A percentile compares a stretch with the other conserved stretches of the same genome.
Evolutionary conservation across 2,113 vertebrate species (phyloP).

Genomic region (Scomber scombrus): DNA sequence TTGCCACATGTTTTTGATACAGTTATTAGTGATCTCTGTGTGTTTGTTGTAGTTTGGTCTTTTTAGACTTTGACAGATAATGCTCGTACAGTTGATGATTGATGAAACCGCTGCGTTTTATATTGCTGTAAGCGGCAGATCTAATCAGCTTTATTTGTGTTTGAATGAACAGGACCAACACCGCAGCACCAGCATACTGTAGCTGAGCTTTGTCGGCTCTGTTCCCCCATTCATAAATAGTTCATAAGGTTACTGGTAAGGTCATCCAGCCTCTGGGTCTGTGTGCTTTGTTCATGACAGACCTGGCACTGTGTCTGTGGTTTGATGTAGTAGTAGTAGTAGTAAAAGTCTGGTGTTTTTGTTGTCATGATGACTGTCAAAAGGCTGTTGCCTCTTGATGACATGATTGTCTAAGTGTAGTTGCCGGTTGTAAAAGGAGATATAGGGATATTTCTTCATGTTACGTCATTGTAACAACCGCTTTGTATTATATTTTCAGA

Average conservation of each 20-base stretch:
- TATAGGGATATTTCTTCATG: neutral
- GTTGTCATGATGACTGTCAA: neutral
- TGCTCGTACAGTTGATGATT: neutral
- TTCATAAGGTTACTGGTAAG: conserved; percentile 43
- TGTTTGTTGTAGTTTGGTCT: neutral
- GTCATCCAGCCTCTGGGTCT: conserved; percentile 19
- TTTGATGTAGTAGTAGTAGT: conserved; percentile 21
- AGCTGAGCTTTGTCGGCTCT: conserved; percentile 20
- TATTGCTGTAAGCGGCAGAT: too few species aligned
- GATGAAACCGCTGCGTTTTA: neutral
- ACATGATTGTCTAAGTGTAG: neutral
- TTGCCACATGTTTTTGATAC: neutral
- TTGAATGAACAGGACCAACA: neutral
- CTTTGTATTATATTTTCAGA: neutral
- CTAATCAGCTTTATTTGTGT: neutral
- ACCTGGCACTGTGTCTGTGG: conserved; percentile 18
- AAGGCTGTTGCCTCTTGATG: neutral
- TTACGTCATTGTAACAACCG: neutral
- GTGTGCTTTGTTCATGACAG: conserved; percentile 41
- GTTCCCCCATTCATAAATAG: conserved; percentile 51
- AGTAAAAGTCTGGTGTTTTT: conserved; percentile 7
- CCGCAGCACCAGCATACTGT: neutral
- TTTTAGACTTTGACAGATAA: neutral
- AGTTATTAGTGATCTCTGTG: conserved; percentile 3
- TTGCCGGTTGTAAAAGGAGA: too few species aligned